Percentiles rank a stretch among this genome's conserved stretches.
Evolutionary conservation across 2,888 invertebrate genomes (phyloP).

Genomic region (Drosophila kambysellisi): DNA sequence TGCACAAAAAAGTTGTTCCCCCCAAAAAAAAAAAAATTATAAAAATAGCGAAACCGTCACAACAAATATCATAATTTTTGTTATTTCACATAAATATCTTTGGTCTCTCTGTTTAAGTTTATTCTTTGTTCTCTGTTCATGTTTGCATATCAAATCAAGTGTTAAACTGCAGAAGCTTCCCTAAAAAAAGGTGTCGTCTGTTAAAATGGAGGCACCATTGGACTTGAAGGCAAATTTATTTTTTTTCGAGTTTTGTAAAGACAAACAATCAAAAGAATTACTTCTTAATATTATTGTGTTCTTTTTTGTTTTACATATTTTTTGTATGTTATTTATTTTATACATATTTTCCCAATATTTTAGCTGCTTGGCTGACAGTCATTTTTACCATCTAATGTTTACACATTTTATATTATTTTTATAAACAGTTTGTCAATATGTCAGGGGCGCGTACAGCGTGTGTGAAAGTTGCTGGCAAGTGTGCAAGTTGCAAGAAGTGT

Average conservation of each 20-base stretch:
- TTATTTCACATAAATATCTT: constrained; percentile 67
- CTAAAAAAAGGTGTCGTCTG: constrained; percentile 16
- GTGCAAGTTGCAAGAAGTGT: too few relatives aligned
- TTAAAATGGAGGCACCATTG: background rate
- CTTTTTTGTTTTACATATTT: background rate
- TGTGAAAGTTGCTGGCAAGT: background rate
- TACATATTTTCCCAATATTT: constrained; percentile 1
- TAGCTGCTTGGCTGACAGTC: constrained; percentile 8
- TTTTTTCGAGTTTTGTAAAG: constrained; percentile 9
- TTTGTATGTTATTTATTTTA: background rate
- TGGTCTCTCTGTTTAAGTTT: constrained; percentile 13
- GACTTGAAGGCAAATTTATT: constrained; percentile 2
- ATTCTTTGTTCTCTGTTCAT: constrained; percentile 48
- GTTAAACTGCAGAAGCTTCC: constrained; percentile 70
- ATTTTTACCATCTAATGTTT: background rate
- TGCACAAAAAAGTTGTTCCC: constrained; percentile 36
- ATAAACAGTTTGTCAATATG: background rate
- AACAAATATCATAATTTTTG: constrained; percentile 69
- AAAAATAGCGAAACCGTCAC: constrained; percentile 34
- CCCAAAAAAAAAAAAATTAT: constrained; percentile 4
- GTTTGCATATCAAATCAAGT: constrained; percentile 78
- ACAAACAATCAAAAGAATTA: constrained; percentile 8
- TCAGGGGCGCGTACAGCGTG: background rate
- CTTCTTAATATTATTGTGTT: background rate
- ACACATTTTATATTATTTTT: background rate